Conservation (phyloP, 2,113 vertebrate species). For the Guaruba guarouba region DNA sequence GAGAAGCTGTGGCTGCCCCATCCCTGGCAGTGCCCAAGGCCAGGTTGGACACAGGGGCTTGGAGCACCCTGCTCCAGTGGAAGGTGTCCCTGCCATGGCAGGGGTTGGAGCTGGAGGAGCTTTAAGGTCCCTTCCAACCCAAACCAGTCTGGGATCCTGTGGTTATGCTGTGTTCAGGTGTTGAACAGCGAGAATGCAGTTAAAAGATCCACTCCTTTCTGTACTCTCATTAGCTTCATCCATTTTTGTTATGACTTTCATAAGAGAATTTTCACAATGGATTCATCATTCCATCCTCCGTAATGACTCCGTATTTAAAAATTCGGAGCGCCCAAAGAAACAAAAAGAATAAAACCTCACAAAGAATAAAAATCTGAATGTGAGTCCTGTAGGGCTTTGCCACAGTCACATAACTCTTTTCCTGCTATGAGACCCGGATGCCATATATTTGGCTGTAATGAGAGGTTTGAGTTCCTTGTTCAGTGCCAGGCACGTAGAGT, state of each 20-base stretch:
- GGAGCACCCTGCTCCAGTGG: neutral
- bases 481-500: fast-evolving
- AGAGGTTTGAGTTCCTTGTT: neutral
- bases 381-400: neutral
- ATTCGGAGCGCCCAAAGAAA: neutral
- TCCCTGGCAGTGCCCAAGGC: too few relatives aligned
- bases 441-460: fast-evolving
- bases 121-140: neutral
- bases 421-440: neutral
- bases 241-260: neutral
- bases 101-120: neutral
- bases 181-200: neutral
- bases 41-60: too few relatives aligned
- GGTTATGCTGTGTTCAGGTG: neutral
- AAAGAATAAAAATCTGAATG: neutral
- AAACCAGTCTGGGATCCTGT: neutral
- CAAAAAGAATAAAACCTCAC: neutral
- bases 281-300: neutral
- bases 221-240: neutral
- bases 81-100: neutral
- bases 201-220: neutral
- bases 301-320: neutral
- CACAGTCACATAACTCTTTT: neutral
- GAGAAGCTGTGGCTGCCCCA: too few relatives aligned
- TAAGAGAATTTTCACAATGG: neutral